Percentiles rank a stretch among this genome's conserved stretches.
These are phyloP conservation scores for Forficula auricularia DNA, from an alignment of 1,140 invertebrate genomes.

Conservation along the genomic window DNA sequence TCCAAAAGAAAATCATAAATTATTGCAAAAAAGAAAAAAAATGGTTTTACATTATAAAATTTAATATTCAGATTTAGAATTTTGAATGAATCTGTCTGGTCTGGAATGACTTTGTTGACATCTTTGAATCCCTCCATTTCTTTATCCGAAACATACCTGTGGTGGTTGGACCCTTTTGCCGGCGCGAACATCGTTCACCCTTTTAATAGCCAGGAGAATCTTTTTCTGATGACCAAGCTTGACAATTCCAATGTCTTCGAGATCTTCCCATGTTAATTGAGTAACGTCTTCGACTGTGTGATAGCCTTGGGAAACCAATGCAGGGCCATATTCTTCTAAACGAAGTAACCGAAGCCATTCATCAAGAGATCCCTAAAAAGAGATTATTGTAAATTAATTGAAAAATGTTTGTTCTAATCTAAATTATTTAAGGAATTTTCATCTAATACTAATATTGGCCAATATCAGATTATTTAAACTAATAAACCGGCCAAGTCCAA, in stretches of 20 bases:
- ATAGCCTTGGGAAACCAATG: constrained; percentile 82
- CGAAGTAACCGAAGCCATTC: constrained; percentile 83
- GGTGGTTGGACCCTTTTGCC: constrained; percentile 49
- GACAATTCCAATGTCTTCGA: constrained; percentile 95
- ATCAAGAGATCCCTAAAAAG: constrained; percentile 57
- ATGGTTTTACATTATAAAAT: no score
- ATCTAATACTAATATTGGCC: no score
- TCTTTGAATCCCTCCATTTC: no score
- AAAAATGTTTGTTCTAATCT: neutral
- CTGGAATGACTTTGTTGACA: no score
- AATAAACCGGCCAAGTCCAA: no score
- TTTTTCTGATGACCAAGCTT: constrained; percentile 95
- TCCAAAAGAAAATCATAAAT: no score
- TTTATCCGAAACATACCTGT: no score
- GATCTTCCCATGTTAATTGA: constrained; percentile 93
- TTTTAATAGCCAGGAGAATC: constrained; percentile 88
- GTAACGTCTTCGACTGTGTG: constrained; percentile 79
- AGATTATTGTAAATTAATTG: neutral
- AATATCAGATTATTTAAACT: no score
- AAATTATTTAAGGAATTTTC: neutral
- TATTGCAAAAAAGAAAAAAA: no score
- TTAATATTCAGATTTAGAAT: no score
- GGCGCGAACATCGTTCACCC: constrained; percentile 82
- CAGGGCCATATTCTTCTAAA: constrained; percentile 78
- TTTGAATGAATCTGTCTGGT: no score